phyloP scores from a whole-genome alignment of 1,140 invertebrate genomes.

The Aphidius gifuensis region DNA sequence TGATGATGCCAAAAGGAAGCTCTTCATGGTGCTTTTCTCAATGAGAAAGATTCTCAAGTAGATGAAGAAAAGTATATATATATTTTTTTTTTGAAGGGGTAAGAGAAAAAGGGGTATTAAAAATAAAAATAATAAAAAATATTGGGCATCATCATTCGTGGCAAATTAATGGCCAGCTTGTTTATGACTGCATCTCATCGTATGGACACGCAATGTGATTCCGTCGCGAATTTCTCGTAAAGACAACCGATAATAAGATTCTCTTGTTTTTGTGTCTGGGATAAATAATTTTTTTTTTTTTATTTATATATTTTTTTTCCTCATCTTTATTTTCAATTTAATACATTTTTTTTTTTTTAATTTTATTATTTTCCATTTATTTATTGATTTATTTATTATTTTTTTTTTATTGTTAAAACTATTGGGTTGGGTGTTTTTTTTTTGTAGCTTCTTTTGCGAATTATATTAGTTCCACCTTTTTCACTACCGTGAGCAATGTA shows the following conservation, averaged over 20 bases:
- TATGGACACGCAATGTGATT: slow-evolving; percentile 49
- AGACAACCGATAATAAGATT: slow-evolving; percentile 37
- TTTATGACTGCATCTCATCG: slow-evolving; percentile 44
- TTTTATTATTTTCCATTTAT: no score
- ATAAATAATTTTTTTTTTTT: slow-evolving; percentile 3
- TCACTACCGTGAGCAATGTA: slow-evolving; percentile 30
- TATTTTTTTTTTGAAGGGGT: no score
- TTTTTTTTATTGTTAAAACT: not conserved
- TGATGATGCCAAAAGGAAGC: no score
- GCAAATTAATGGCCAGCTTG: slow-evolving; percentile 51
- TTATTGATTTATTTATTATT: not conserved
- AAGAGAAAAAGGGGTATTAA: slow-evolving; percentile 15
- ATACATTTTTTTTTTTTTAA: no score
- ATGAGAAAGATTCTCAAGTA: no score
- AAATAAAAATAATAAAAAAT: slow-evolving; percentile 35
- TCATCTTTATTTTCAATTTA: no score
- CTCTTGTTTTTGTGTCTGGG: not conserved
- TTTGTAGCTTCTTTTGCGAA: slow-evolving; percentile 16
- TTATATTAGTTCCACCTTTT: slow-evolving; percentile 24
- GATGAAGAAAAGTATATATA: no score
- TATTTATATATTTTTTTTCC: no score
- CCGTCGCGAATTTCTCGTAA: slow-evolving; percentile 47
- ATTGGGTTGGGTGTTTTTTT: slow-evolving; percentile 15
- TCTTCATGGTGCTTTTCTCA: no score
- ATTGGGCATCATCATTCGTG: slow-evolving; percentile 48